A percentile compares a stretch with the other conserved stretches of the same genome.
These are phyloP conservation scores for Pavo muticus DNA, from an alignment of 2,113 vertebrate genomes.

Conservation along the genomic window DNA sequence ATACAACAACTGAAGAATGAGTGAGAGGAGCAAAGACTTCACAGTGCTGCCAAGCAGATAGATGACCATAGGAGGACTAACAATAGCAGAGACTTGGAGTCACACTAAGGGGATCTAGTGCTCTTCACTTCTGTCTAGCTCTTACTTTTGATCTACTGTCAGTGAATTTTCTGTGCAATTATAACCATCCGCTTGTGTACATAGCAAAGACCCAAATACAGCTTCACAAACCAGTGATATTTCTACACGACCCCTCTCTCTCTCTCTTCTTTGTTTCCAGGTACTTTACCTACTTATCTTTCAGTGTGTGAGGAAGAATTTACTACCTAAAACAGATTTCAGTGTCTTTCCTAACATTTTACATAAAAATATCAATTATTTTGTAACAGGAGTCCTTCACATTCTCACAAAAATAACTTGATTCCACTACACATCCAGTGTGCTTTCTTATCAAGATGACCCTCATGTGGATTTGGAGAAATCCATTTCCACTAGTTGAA, in stretches of 20 bases:
- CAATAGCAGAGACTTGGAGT: neutral
- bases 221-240: neutral
- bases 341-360: neutral
- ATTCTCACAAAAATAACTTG: neutral
- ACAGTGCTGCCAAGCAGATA: neutral
- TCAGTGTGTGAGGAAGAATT: neutral
- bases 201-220: neutral
- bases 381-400: neutral
- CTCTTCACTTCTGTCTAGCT: neutral
- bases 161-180: neutral
- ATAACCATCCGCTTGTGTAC: neutral
- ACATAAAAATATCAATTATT: neutral
- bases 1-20: neutral
- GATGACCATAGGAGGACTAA: neutral
- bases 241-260: neutral
- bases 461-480: neutral
- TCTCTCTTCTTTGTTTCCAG: neutral
- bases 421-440: neutral
- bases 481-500: neutral
- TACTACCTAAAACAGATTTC: neutral
- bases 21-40: neutral
- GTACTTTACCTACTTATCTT: neutral
- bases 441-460: neutral
- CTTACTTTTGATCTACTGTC: neutral
- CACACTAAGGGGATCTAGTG: neutral